phyloP scores from a whole-genome alignment of 1,140 invertebrate species.

The Macrosteles quadrilineatus region DNA sequence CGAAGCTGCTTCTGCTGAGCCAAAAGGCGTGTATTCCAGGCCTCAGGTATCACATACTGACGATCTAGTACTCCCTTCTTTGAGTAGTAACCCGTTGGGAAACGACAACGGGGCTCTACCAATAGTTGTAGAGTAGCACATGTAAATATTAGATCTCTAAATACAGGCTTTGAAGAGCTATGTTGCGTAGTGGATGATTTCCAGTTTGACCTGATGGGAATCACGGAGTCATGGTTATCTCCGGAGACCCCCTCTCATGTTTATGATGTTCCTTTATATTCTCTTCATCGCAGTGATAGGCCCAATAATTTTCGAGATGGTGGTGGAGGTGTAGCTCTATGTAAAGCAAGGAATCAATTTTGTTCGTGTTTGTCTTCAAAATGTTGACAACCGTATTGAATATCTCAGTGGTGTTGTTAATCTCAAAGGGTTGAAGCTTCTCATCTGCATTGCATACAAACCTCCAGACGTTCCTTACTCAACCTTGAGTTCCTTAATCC shows the following conservation, averaged over 20 bases:
- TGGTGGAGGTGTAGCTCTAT: background rate
- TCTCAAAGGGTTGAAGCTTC: background rate
- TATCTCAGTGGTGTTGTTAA: background rate
- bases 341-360: background rate
- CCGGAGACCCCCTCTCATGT: background rate
- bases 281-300: background rate
- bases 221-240: background rate
- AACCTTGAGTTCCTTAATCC: background rate
- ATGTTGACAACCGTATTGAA: background rate
- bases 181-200: background rate
- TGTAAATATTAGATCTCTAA: background rate
- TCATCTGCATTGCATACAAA: conserved; percentile 10
- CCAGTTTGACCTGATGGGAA: background rate
- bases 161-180: conserved; percentile 3
- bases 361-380: background rate
- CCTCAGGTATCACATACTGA: background rate
- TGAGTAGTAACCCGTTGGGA: background rate
- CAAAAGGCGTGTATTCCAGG: background rate
- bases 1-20: background rate
- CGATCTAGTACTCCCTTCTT: background rate
- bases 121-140: background rate
- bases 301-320: background rate
- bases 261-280: background rate
- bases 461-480: background rate
- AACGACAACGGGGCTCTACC: background rate